A percentile compares a stretch with the other conserved stretches of the same genome.
These are phyloP conservation scores for Physocephala rufipes DNA, from an alignment of 2,888 invertebrate species.

Conservation along the genomic window DNA sequence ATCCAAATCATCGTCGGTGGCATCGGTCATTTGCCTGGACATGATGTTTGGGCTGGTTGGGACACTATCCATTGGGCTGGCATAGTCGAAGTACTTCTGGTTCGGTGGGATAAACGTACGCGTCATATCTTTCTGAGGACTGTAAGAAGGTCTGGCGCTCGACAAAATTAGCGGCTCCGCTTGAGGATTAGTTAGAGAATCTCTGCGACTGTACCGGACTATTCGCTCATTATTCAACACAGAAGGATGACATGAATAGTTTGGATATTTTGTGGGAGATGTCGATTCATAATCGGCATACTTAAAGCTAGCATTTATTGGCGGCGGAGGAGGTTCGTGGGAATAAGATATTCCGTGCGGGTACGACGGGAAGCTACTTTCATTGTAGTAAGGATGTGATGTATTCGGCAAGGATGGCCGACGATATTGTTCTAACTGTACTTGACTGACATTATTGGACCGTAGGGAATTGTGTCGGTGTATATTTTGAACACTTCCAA, in stretches of 20 bases:
- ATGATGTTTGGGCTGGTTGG: conserved; percentile 55
- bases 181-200: conserved; percentile 61
- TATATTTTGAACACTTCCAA: conserved; percentile 38
- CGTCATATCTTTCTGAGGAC: conserved; percentile 38
- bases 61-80: conserved; percentile 51
- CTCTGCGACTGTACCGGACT: conserved; percentile 41
- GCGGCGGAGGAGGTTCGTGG: conserved; percentile 47
- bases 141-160: conserved; percentile 57
- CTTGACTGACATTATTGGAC: conserved; percentile 41
- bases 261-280: conserved; percentile 49
- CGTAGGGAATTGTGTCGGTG: conserved; percentile 62
- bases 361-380: conserved; percentile 22
- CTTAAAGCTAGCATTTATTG: conserved; percentile 57
- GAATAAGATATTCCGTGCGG: not conserved
- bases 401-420: conserved; percentile 64
- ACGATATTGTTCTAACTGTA: conserved; percentile 50
- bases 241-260: conserved; percentile 67
- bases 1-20: conserved; percentile 60
- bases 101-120: conserved; percentile 40
- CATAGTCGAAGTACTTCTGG: conserved; percentile 49
- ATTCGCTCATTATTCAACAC: conserved; percentile 68
- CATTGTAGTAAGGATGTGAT: conserved; percentile 52
- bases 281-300: conserved; percentile 52
- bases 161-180: conserved; percentile 62
- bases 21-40: conserved; percentile 47